A percentile compares a stretch with the other conserved stretches of the same genome.
phyloP scores from a whole-genome alignment of 1,140 invertebrate genomes.

The Limonius californicus region DNA sequence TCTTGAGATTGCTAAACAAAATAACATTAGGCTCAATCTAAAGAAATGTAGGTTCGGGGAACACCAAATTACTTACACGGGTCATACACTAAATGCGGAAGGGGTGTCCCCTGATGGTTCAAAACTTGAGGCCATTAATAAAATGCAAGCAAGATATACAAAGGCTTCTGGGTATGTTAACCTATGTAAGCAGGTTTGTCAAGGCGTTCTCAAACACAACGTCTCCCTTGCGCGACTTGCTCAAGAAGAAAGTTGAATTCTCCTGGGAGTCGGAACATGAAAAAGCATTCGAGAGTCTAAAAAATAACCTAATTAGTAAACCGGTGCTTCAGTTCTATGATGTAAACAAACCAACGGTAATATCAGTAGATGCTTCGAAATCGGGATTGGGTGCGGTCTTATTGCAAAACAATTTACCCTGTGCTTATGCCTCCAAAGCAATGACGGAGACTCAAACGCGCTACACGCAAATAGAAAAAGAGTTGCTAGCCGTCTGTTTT shows the following conservation, averaged over 20 bases:
- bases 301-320: not conserved
- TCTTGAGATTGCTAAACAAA: too few species aligned
- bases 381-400: constrained; percentile 39
- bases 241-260: not conserved
- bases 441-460: constrained; percentile 36
- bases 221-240: not conserved
- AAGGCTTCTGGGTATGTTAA: too few species aligned
- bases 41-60: too few species aligned
- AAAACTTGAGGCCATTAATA: too few species aligned
- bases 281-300: not conserved
- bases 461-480: too few species aligned
- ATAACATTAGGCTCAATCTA: too few species aligned
- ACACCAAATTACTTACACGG: too few species aligned
- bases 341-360: not conserved
- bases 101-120: too few species aligned
- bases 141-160: too few species aligned
- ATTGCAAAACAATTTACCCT: constrained; percentile 36
- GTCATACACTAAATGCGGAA: too few species aligned
- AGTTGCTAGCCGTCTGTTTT: constrained; percentile 45
- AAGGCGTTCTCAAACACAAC: too few species aligned
- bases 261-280: not conserved
- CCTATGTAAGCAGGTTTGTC: too few species aligned
- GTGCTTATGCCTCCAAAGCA: constrained; percentile 41
- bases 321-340: constrained; percentile 6
- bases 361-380: constrained; percentile 32